These are phyloP conservation scores for Abrostola triplasia DNA, from an alignment of 2,888 invertebrate genomes.

Conservation along the genomic window DNA sequence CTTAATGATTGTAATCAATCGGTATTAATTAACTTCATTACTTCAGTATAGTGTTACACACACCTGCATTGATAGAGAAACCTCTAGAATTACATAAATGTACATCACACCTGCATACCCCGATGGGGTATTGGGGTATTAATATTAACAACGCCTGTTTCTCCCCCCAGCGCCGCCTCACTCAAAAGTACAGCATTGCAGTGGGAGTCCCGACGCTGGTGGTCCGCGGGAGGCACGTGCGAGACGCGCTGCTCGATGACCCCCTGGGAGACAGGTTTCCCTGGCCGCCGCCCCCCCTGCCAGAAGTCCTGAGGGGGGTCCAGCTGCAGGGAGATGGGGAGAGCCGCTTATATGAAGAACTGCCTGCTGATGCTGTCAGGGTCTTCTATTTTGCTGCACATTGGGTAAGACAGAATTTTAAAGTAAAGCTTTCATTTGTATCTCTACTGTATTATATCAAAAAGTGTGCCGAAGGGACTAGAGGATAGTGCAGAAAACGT, in stretches of 20 bases:
- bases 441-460: conserved; percentile 2
- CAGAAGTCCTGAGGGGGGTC: conserved; percentile 88
- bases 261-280: conserved; percentile 91
- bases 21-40: conserved; percentile 10
- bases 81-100: too few species aligned
- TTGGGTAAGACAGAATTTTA: conserved; percentile 90
- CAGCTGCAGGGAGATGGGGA: conserved; percentile 74
- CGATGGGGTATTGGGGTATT: too few species aligned
- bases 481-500: not conserved
- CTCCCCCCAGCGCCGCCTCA: conserved; percentile 90
- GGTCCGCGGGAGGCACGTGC: conserved; percentile 91
- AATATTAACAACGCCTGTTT: conserved; percentile 9
- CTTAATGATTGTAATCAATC: conserved; percentile 14
- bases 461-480: not conserved
- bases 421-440: not conserved
- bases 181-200: conserved; percentile 93
- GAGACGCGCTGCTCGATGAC: conserved; percentile 90
- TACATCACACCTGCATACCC: too few species aligned
- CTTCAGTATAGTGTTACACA: not conserved
- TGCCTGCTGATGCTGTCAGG: conserved; percentile 89
- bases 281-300: conserved; percentile 92
- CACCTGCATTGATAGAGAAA: too few species aligned
- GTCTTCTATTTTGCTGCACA: conserved; percentile 96
- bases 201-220: conserved; percentile 93
- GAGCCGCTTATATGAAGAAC: conserved; percentile 86